These are phyloP conservation scores for Chamaedrilus cognettii DNA, from an alignment of 2,888 invertebrate genomes.

Conservation along the genomic window DNA sequence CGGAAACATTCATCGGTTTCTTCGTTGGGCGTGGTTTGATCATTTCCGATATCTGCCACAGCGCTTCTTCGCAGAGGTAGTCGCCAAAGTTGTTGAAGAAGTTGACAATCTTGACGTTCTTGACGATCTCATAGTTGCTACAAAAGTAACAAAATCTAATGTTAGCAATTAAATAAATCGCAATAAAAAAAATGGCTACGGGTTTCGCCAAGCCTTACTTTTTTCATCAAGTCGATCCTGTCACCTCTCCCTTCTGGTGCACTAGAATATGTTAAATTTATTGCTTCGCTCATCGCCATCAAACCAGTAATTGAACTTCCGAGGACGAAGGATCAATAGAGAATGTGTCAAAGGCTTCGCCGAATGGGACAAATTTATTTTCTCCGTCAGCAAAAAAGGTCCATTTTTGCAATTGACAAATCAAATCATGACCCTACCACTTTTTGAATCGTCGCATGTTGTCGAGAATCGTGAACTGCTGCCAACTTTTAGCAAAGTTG, in stretches of 20 bases:
- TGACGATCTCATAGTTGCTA: slow-evolving; percentile 90
- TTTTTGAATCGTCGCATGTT: slow-evolving; percentile 98
- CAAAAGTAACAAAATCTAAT: slow-evolving; percentile 10
- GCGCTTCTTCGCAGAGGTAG: slow-evolving; percentile 92
- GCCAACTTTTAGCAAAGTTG: slow-evolving; percentile 95
- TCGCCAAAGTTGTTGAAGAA: slow-evolving; percentile 98
- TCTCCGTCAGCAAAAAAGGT: too few relatives aligned
- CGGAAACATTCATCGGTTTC: too few relatives aligned
- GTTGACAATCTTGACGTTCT: slow-evolving; percentile 87
- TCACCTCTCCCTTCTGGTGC: too few relatives aligned
- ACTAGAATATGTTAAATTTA: too few relatives aligned
- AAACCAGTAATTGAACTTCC: too few relatives aligned
- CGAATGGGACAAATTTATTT: too few relatives aligned
- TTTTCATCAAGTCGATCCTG: too few relatives aligned
- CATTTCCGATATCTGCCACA: slow-evolving; percentile 97
- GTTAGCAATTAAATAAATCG: not conserved
- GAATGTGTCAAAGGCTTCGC: too few relatives aligned
- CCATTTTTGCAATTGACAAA: too few relatives aligned
- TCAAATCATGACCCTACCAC: slow-evolving; percentile 67
- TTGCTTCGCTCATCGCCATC: too few relatives aligned
- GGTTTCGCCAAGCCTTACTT: too few relatives aligned
- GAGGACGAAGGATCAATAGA: too few relatives aligned
- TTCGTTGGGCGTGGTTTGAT: slow-evolving; percentile 68
- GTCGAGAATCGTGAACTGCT: slow-evolving; percentile 97
- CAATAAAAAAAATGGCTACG: slow-evolving; percentile 18